Evolutionary conservation across 2,797 vertebrate species (phyloP).

Genomic region (Alauda arvensis): DNA sequence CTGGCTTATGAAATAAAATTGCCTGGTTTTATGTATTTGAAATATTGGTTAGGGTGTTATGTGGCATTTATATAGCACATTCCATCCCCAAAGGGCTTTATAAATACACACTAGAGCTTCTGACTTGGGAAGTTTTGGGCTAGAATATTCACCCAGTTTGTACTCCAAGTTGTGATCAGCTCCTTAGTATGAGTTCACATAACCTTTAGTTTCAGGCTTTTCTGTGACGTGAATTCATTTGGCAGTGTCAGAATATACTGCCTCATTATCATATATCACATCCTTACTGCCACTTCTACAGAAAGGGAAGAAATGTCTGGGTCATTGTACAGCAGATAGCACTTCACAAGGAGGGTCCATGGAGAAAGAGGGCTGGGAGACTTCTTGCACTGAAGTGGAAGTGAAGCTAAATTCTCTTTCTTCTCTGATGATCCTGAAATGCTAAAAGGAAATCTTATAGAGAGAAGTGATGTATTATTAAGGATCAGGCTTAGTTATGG

Average conservation of each 20-base stretch:
- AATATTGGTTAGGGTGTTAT: slow-evolving; percentile 16
- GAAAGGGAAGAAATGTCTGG: not conserved
- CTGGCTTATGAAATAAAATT: slow-evolving; percentile 44
- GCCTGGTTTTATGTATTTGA: slow-evolving; percentile 12
- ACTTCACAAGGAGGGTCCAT: not conserved
- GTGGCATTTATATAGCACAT: not conserved
- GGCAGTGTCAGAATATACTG: not conserved
- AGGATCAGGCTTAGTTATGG: not conserved
- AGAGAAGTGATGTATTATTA: not conserved
- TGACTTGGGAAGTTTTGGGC: not conserved
- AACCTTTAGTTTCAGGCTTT: not conserved
- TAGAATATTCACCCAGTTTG: not conserved
- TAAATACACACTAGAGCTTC: not conserved
- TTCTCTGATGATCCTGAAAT: not conserved
- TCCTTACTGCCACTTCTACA: not conserved
- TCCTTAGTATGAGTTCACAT: not conserved
- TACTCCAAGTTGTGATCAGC: not conserved
- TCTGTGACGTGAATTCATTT: not conserved
- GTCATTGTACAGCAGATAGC: not conserved
- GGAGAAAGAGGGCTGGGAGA: not conserved
- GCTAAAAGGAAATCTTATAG: not conserved
- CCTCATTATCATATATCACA: not conserved
- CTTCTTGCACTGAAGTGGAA: not conserved
- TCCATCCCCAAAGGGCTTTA: not conserved
- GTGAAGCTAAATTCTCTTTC: not conserved